These are phyloP conservation scores for Cladorhizidae sp. DNA, from an alignment of 37 sponge, comb jelly and placozoan species.

Conservation along the genomic window DNA sequence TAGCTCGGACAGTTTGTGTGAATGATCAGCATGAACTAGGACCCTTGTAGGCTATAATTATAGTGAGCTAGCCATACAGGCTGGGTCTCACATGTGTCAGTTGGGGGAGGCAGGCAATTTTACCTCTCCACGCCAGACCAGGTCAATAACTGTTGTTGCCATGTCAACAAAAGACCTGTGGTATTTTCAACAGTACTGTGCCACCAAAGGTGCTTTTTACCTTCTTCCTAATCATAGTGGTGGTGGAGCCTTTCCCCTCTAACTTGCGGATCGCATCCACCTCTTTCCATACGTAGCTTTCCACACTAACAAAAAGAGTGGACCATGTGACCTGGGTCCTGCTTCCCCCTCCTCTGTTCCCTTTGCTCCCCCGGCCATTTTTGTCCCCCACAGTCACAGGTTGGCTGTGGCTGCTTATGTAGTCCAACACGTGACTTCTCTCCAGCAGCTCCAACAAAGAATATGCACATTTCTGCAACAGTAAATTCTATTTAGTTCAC, in stretches of 20 bases:
- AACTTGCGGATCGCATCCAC: conserved; percentile 17
- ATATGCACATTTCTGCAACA: conserved; percentile 31
- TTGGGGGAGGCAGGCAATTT: no score
- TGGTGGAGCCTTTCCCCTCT: conserved; percentile 38
- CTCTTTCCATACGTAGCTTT: conserved; percentile 16
- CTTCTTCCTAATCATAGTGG: conserved; percentile 34
- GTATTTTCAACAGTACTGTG: no score
- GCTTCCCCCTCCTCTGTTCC: neutral
- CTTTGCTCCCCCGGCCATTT: neutral
- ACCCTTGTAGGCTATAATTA: no score
- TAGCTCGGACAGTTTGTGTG: no score
- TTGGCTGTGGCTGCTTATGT: neutral
- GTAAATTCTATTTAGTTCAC: neutral
- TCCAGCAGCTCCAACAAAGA: conserved; percentile 30
- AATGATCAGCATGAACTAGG: no score
- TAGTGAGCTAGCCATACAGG: no score
- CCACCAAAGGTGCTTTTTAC: no score
- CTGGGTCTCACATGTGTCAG: no score
- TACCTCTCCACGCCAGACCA: no score
- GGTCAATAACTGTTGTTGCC: no score
- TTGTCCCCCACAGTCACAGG: neutral
- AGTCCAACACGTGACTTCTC: conserved; percentile 17
- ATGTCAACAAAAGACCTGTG: no score
- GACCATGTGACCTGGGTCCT: conserved; percentile 12
- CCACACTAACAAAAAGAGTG: conserved; percentile 28